Percentiles rank a stretch among this genome's conserved stretches.
Evolutionary conservation across 1,140 invertebrate species (phyloP).

Genomic region (Cepaea nemoralis): DNA sequence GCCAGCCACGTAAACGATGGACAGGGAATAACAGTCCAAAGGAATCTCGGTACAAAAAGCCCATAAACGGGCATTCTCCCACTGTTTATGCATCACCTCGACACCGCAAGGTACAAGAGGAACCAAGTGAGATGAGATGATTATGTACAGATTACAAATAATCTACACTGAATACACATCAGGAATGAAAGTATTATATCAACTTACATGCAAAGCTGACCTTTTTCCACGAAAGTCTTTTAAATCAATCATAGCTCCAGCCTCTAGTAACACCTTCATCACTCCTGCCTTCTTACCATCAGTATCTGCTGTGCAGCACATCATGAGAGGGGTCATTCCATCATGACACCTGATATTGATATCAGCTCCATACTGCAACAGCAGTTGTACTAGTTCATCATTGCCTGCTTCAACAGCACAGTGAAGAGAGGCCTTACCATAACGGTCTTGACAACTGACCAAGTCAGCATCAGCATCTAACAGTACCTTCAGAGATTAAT

Average conservation of each 20-base stretch:
- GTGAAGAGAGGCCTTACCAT: slow-evolving; percentile 47
- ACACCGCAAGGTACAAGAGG: no score
- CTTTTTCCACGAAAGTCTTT: slow-evolving; percentile 44
- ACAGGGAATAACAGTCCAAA: no score
- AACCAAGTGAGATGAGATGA: no score
- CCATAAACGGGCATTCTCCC: no score
- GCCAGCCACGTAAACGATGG: no score
- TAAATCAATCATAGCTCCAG: slow-evolving; percentile 40
- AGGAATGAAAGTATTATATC: no score
- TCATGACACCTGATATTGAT: slow-evolving; percentile 36
- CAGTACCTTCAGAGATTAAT: slow-evolving; percentile 39
- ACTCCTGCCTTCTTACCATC: slow-evolving; percentile 16
- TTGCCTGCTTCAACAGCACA: slow-evolving; percentile 42
- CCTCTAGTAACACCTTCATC: slow-evolving; percentile 39
- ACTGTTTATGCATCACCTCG: no score
- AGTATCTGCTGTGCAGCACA: slow-evolving; percentile 18
- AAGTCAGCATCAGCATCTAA: slow-evolving; percentile 28
- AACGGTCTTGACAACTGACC: slow-evolving; percentile 40
- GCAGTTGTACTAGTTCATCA: slow-evolving; percentile 21
- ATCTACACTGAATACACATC: no score
- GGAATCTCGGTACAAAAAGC: no score
- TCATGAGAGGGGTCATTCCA: slow-evolving; percentile 49
- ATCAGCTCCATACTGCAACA: slow-evolving; percentile 41
- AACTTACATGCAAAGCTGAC: slow-evolving; percentile 49
- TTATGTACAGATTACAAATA: no score